Conservation (phyloP, 2,888 invertebrate species). For the Mythimna lalbum region DNA sequence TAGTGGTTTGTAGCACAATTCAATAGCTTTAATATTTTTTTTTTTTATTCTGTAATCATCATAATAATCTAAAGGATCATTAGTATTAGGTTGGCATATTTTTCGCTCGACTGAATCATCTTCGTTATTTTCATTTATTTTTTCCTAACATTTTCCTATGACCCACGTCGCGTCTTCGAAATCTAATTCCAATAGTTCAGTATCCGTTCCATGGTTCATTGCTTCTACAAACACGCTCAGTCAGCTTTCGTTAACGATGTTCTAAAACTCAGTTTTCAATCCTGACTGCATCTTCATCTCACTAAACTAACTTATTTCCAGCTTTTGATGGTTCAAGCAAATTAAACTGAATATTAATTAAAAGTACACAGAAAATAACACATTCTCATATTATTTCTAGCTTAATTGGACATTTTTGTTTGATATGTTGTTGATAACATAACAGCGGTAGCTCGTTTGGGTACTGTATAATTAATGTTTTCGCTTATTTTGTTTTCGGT, state of each 20-base stretch:
- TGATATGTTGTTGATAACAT: constrained; percentile 38
- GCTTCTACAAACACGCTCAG: constrained; percentile 11
- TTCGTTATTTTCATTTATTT: neutral
- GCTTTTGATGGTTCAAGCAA: constrained; percentile 29
- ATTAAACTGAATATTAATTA: constrained; percentile 26
- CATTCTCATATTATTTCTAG: constrained; percentile 13
- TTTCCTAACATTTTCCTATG: neutral
- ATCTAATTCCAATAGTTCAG: neutral
- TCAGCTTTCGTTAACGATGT: constrained; percentile 22
- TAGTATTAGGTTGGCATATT: neutral
- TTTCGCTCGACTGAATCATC: neutral
- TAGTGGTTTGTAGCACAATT: neutral
- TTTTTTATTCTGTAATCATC: neutral
- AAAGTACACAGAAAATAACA: constrained; percentile 29
- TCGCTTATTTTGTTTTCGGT: constrained; percentile 13
- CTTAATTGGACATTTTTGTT: constrained; percentile 34
- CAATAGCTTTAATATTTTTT: neutral
- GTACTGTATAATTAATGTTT: constrained; percentile 18
- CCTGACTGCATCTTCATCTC: constrained; percentile 18
- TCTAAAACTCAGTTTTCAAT: constrained; percentile 13
- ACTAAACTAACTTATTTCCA: constrained; percentile 17
- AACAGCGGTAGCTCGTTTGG: constrained; percentile 16
- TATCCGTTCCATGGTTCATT: constrained; percentile 1
- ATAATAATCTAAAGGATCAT: neutral
- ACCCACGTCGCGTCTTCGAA: neutral